Conservation (phyloP, 2,797 vertebrate species). For the Eidolon dupreanum region DNA sequence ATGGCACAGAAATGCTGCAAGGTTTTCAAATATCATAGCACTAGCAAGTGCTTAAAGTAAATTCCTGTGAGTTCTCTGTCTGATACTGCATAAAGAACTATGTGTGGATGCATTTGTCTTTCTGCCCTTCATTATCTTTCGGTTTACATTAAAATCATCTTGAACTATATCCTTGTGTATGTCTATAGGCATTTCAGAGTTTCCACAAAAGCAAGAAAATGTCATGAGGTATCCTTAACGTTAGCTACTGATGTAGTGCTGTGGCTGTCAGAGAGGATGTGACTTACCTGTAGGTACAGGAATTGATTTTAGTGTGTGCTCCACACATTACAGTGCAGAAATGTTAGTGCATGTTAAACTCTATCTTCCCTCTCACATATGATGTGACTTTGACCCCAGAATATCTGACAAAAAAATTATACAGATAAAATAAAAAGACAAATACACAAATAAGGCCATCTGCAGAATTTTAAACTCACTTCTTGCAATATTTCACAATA, state of each 20-base stretch:
- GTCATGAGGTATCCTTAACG: constrained; percentile 92
- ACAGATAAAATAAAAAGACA: constrained; percentile 97
- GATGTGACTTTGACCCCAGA: constrained; percentile 89
- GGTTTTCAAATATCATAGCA: constrained; percentile 83
- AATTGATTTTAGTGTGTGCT: constrained; percentile 88
- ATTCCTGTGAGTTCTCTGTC: constrained; percentile 84
- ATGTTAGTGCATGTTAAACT: constrained; percentile 89
- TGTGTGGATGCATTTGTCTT: constrained; percentile 78
- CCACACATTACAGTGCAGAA: constrained; percentile 90
- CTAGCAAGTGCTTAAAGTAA: constrained; percentile 85
- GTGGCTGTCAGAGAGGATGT: constrained; percentile 86
- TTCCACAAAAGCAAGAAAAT: constrained; percentile 81
- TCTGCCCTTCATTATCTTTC: constrained; percentile 64
- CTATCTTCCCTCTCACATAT: constrained; percentile 87
- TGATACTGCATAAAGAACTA: constrained; percentile 81
- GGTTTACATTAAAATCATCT: constrained; percentile 72
- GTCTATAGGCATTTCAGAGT: constrained; percentile 89
- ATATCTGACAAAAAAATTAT: constrained; percentile 90
- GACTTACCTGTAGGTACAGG: constrained; percentile 94
- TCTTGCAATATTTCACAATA: constrained; percentile 94
- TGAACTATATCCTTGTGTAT: constrained; percentile 79
- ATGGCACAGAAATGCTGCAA: constrained; percentile 88
- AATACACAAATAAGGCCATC: constrained; percentile 96
- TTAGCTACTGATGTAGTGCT: constrained; percentile 86
- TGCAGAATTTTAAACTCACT: constrained; percentile 93